A percentile compares a stretch with the other conserved stretches of the same genome.
Conservation (phyloP, 2,888 invertebrate genomes). For the Oligia strigilis region DNA sequence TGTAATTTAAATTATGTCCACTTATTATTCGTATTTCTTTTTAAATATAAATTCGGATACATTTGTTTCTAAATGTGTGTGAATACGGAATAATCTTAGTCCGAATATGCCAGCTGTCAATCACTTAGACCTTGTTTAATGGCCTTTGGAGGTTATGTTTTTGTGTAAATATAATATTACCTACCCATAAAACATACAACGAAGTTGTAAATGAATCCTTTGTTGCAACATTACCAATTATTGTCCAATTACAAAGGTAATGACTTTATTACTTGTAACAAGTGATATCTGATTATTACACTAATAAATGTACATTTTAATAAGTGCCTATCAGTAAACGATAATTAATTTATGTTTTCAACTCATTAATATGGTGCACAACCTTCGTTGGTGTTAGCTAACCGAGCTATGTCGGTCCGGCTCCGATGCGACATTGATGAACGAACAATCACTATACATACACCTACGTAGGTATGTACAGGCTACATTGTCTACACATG, state of each 20-base stretch:
- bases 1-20: background rate
- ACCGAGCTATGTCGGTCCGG: conserved; percentile 50
- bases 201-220: conserved; percentile 11
- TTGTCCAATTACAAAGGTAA: conserved; percentile 14
- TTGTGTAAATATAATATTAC: conserved; percentile 17
- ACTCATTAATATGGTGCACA: conserved; percentile 47
- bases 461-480: conserved; percentile 36
- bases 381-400: conserved; percentile 58
- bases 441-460: conserved; percentile 56
- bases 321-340: conserved; percentile 14
- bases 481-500: conserved; percentile 54
- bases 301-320: conserved; percentile 4
- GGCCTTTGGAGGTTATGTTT: conserved; percentile 48
- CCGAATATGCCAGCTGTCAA: conserved; percentile 13
- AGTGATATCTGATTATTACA: background rate
- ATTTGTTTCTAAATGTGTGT: background rate
- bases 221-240: conserved; percentile 21
- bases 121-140: conserved; percentile 20
- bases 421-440: conserved; percentile 63
- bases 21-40: background rate
- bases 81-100: background rate
- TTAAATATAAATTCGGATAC: background rate
- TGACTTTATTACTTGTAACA: background rate
- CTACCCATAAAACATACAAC: background rate
- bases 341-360: conserved; percentile 25